phyloP scores from a whole-genome alignment of 2,888 invertebrate species.

The Rhagonycha fulva region DNA sequence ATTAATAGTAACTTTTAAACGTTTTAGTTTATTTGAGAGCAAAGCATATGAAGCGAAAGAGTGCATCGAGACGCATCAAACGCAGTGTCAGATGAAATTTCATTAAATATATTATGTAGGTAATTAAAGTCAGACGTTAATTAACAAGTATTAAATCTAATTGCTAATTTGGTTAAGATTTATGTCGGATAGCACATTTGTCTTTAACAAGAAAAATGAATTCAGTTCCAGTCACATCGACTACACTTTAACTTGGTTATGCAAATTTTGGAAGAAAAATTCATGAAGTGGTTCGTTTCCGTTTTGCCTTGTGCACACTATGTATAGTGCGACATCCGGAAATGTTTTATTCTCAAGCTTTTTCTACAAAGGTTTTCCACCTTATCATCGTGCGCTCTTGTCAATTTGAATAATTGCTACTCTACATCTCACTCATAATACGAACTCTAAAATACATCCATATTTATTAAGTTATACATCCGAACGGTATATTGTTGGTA shows the following conservation, averaged over 20 bases:
- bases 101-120: background rate
- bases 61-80: background rate
- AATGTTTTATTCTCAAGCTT: slow-evolving; percentile 12
- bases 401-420: slow-evolving; percentile 20
- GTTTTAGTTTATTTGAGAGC: no score
- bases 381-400: slow-evolving; percentile 13
- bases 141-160: background rate
- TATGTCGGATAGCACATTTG: background rate
- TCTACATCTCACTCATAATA: slow-evolving; percentile 16
- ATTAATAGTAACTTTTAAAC: no score
- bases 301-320: slow-evolving; percentile 9
- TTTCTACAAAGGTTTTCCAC: slow-evolving; percentile 16
- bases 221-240: slow-evolving; percentile 3
- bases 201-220: background rate
- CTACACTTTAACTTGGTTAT: slow-evolving; percentile 12
- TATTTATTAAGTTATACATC: slow-evolving; percentile 17
- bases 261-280: slow-evolving; percentile 10
- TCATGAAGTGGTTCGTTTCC: slow-evolving; percentile 11
- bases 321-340: slow-evolving; percentile 6
- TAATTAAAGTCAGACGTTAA: background rate
- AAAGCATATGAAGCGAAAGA: background rate
- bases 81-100: background rate
- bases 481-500: background rate
- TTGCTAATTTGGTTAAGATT: background rate
- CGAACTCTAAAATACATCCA: slow-evolving; percentile 10